phyloP scores from a whole-genome alignment of 2,888 invertebrate species.

The Scaeva pyrastri region DNA sequence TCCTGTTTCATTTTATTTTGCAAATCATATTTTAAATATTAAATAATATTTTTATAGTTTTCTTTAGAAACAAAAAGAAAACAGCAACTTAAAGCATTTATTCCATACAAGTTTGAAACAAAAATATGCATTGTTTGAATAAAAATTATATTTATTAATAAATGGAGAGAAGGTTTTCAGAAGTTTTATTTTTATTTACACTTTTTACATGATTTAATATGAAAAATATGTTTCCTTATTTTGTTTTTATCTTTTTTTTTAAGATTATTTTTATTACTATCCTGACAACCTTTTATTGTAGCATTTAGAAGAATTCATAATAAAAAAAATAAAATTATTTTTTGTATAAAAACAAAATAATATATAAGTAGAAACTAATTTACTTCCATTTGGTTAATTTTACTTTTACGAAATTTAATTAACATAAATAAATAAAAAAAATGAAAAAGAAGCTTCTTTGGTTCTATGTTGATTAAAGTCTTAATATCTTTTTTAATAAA shows the following conservation, averaged over 20 bases:
- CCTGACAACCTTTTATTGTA: constrained; percentile 56
- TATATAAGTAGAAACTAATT: too few species aligned
- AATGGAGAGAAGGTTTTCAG: background rate
- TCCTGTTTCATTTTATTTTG: constrained; percentile 36
- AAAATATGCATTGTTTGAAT: background rate
- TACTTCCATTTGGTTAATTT: too few species aligned
- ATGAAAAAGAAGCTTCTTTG: too few species aligned
- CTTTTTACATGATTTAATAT: constrained; percentile 64
- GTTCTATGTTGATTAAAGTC: too few species aligned
- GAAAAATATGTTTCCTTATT: constrained; percentile 57
- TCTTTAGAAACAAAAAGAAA: background rate
- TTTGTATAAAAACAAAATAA: too few species aligned
- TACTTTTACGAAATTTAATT: too few species aligned
- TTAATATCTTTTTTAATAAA: too few species aligned
- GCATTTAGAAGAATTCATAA: background rate
- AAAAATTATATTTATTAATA: constrained; percentile 5
- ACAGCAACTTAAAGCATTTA: background rate
- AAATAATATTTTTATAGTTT: background rate
- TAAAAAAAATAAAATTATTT: background rate
- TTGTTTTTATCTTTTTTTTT: constrained; percentile 11
- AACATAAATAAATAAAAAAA: too few species aligned
- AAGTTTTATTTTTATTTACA: constrained; percentile 61
- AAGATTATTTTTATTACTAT: constrained; percentile 37
- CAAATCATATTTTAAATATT: background rate
- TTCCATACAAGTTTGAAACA: constrained; percentile 6